Evolutionary conservation across 2,888 invertebrate genomes (phyloP).

Genomic region (Sesamia inferens): DNA sequence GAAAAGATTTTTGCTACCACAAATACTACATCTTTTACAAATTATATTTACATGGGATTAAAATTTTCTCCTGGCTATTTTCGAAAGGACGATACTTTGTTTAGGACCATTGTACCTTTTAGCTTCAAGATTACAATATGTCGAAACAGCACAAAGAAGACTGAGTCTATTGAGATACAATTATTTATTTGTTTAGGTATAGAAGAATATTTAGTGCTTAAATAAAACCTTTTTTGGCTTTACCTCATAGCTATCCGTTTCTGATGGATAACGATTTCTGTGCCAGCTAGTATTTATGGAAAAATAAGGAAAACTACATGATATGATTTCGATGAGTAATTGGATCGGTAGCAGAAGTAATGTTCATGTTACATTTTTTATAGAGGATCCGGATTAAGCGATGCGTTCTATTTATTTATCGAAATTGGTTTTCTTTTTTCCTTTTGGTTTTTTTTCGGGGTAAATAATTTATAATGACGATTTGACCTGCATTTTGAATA

Average conservation of each 20-base stretch:
- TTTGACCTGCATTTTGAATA: slow-evolving; percentile 3
- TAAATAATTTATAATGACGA: slow-evolving; percentile 16
- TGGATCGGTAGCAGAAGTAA: slow-evolving; percentile 54
- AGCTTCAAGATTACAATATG: neutral
- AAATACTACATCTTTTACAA: neutral
- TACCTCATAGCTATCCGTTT: neutral
- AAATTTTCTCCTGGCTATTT: neutral
- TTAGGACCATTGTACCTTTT: neutral
- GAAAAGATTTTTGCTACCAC: neutral
- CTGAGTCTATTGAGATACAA: neutral
- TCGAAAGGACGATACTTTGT: neutral
- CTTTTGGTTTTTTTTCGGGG: slow-evolving; percentile 25
- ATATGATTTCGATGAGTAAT: slow-evolving; percentile 52
- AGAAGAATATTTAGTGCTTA: neutral
- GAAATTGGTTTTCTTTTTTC: slow-evolving; percentile 54
- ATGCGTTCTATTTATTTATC: slow-evolving; percentile 66
- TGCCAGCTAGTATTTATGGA: slow-evolving; percentile 27
- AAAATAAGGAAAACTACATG: slow-evolving; percentile 47
- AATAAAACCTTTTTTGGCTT: neutral
- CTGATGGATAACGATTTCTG: slow-evolving; percentile 19
- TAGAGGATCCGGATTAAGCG: slow-evolving; percentile 60
- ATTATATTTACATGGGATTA: slow-evolving; percentile 6
- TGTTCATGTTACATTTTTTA: slow-evolving; percentile 64
- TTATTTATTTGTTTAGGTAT: neutral
- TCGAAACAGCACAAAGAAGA: neutral